A percentile compares a stretch with the other conserved stretches of the same genome.
Conservation (phyloP, 2,113 vertebrate species). For the Hystrix cristata region DNA sequence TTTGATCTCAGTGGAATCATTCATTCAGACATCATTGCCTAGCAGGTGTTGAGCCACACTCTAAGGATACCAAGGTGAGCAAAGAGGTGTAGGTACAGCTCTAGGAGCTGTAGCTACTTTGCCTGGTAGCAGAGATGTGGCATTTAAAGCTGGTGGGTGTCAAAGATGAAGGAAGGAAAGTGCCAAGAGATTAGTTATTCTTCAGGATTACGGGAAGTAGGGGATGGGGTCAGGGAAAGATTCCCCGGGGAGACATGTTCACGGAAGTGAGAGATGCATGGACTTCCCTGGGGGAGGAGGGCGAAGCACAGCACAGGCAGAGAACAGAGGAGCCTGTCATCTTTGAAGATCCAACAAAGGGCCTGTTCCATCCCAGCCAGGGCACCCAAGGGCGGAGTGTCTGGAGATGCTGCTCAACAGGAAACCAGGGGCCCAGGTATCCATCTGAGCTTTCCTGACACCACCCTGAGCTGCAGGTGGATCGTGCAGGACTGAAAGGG, state of each 20-base stretch:
- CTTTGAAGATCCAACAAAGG: not conserved
- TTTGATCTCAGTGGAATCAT: not conserved
- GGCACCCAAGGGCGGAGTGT: not conserved
- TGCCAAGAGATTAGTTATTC: not conserved
- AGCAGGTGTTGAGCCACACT: fast-evolving
- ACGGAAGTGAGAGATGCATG: not conserved
- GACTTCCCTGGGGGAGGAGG: not conserved
- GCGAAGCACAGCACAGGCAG: not conserved
- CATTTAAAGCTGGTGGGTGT: not conserved
- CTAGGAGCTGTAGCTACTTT: not conserved
- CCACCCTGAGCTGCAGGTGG: not conserved
- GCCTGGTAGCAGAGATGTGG: not conserved
- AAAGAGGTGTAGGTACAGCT: fast-evolving
- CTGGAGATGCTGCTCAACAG: not conserved
- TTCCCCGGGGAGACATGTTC: fast-evolving
- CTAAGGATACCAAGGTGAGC: not conserved
- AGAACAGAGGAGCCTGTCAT: not conserved
- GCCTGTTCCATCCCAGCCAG: not conserved
- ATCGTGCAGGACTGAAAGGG: not conserved
- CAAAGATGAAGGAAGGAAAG: not conserved
- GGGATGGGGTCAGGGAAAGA: not conserved
- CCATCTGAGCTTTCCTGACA: not conserved
- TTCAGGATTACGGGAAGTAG: no score
- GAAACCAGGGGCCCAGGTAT: fast-evolving
- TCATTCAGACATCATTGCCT: not conserved